phyloP scores from a whole-genome alignment of 2,113 vertebrate species.

The Charadrius vociferus region DNA sequence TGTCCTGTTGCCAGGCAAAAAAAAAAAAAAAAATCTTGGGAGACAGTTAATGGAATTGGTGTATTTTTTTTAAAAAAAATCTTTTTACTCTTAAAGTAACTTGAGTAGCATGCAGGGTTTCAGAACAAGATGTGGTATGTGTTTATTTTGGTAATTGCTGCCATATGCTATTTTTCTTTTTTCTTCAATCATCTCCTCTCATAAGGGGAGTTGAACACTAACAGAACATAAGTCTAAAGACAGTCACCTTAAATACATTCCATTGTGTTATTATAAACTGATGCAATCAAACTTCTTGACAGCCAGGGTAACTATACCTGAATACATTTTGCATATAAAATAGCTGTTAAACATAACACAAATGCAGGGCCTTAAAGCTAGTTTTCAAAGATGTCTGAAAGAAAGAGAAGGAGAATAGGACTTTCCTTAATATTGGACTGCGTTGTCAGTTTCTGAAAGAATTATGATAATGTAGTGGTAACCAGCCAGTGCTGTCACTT shows the following conservation, averaged over 20 bases:
- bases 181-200: neutral
- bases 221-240: neutral
- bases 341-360: neutral
- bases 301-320: neutral
- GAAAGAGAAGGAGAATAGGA: neutral
- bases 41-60: neutral
- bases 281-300: neutral
- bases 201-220: neutral
- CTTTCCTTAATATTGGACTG: neutral
- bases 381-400: neutral
- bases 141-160: slow-evolving; percentile 16
- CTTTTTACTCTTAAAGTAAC: neutral
- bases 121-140: neutral
- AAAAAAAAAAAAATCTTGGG: neutral
- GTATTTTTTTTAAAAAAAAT: neutral
- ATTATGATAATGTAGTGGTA: neutral
- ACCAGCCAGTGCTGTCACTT: neutral
- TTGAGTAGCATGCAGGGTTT: neutral
- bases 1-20: neutral
- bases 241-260: neutral
- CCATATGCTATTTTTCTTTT: neutral
- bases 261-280: neutral
- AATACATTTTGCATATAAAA: neutral
- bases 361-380: neutral
- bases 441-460: neutral